Base-by-base conservation (phyloP, 2,113 vertebrate genomes). In the Orcinus orca region DNA sequence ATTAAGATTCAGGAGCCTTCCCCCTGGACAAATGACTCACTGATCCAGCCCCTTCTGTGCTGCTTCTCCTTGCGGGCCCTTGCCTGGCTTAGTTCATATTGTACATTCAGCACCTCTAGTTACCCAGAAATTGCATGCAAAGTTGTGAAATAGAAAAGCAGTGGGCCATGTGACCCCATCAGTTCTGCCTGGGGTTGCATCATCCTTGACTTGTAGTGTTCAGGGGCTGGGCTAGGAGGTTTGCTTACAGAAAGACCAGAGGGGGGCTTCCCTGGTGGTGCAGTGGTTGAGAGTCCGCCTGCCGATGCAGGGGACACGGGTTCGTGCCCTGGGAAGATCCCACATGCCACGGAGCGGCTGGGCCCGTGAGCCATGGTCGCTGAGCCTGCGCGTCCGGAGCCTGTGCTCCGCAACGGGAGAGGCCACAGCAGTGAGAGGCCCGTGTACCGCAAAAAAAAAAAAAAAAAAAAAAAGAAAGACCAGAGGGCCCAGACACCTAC, bases 61-160 rank as follows among this genome's bases (percentile, higher is more conserved):
- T 23, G 71, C 81, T 96, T 81, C 93, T 62, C 41, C 0, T 0
- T 20, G 13, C 8, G 1, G 8, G 53, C 85, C 71, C 76, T 91
- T 88, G 83, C 71, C 29, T 50, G 20, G 81, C 90, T 84, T 68
- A 71, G 38, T 85, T 81, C 3, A 1, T 85, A 88, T n/a, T 97
- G 95, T 74, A 83, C 96, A 93, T 74, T 82, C 96, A 67, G 33
- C 2, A 8, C 71, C 70, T 90, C 90, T 85, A 29, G 77, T 65
- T 83, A 38, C 92, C 87, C 89, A 68, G 92, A 96, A 97, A 97
- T 88, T 95, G 62, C 87, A 67, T 29, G 76, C 17, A 62, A 62
- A 95, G 90, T 92, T 84, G 91, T 91, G 95, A 96, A 98, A 93
- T 29, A 3, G 80, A 83, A 97, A 95, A 86, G 93, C 94, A 88